Evolutionary conservation across 2,113 vertebrate species (phyloP).

Genomic region (Pontoporia blainvillei): DNA sequence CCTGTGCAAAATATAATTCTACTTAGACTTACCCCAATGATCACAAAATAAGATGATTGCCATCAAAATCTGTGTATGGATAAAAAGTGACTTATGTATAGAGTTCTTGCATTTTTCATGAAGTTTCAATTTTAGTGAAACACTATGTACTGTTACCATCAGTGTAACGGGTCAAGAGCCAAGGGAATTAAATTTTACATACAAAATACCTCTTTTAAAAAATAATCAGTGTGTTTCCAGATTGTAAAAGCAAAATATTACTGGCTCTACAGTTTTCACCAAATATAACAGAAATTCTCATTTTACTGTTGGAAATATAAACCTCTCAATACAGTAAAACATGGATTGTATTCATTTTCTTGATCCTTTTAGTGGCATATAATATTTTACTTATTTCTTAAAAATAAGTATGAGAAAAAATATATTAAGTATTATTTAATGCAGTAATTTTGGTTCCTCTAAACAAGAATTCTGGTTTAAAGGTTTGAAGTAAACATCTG

Average conservation of each 20-base stretch:
- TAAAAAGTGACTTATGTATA: not conserved
- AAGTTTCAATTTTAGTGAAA: not conserved
- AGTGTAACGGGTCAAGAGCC: not conserved
- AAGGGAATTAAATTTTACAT: not conserved
- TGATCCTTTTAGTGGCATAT: not conserved
- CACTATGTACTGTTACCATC: not conserved
- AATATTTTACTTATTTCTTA: not conserved
- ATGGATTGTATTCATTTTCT: not conserved
- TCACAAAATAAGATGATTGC: not conserved
- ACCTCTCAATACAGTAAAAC: not conserved
- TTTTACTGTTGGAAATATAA: not conserved
- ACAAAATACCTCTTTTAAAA: not conserved
- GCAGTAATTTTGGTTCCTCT: not conserved
- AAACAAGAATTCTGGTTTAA: not conserved
- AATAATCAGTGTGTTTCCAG: not conserved
- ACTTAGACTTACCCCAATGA: not conserved
- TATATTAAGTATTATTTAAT: not conserved
- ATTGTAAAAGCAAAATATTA: not conserved
- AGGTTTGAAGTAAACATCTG: not conserved
- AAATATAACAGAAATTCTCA: not conserved
- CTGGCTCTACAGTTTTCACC: not conserved
- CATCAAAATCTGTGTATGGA: not conserved
- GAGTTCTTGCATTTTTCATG: not conserved
- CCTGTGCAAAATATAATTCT: not conserved
- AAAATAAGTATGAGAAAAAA: not conserved